Evolutionary conservation across 2,113 vertebrate species (phyloP), one percentile per base, ranked within the genome.

Genomic region (Tachycineta bicolor): DNA sequence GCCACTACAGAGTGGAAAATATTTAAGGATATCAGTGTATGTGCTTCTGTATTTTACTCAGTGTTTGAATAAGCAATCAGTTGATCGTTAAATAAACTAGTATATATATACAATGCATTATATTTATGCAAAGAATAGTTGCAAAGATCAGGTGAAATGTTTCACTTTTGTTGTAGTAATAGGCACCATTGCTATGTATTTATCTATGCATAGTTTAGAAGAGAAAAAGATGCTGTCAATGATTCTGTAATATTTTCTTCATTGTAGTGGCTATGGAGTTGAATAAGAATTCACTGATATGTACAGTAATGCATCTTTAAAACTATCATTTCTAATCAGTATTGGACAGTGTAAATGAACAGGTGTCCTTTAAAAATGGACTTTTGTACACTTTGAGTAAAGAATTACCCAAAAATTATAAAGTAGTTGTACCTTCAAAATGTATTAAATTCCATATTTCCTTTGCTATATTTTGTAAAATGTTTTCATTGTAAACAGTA

Each of bases 391-490:
- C 95, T 96, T 98, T 97, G 92, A 97, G 96, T 96, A 96, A 98
- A 97, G 53, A 97, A 96, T 93, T 97, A 97, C 95, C 97, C 96
- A 92, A 97, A 97, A 67, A 31, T 39, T 97, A 96, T 97, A 92
- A 89, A 97, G 95, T 97, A 97, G 95, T 96, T 98, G 97, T 98
- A 96, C 95, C 96, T 97, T 97, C 89, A 96, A 97, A 97, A 96
- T 98, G 98, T 98, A 96, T 97, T 97, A 95, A 95, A 47, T 97
- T 98, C 86, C 93, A 74, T 98, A 97, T 98, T 97, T 96, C 31
- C 25, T 97, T 96, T 95, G 93, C 94, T 98, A 93, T 98, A 97
- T 98, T 98, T 98, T 98, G 97, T 98, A 97, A 97, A 97, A 94
- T 73, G 68, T 95, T 97, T 97, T 97, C 95, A 92, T 93, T 98